Conservation (phyloP, 2,797 vertebrate genomes). For the Philypnodon macrostomus region DNA sequence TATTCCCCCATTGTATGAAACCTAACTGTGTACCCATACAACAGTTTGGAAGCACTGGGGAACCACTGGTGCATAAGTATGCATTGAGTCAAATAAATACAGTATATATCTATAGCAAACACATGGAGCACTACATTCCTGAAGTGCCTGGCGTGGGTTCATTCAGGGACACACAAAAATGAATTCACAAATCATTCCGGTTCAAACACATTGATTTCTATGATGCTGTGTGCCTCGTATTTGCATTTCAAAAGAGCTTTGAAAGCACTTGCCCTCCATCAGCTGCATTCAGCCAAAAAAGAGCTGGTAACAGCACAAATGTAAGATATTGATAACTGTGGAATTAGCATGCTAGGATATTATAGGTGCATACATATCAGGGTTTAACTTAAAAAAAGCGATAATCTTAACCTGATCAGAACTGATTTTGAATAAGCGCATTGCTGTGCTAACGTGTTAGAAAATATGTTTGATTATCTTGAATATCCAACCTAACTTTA, state of each 20-base stretch:
- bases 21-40: too few species aligned
- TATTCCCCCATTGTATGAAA: too few species aligned
- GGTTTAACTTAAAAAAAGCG: slow-evolving; percentile 4
- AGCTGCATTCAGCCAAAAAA: slow-evolving; percentile 35
- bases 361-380: neutral
- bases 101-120: too few species aligned
- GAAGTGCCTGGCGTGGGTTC: slow-evolving; percentile 20
- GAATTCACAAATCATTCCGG: slow-evolving; percentile 35
- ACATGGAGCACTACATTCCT: slow-evolving; percentile 15
- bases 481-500: too few species aligned
- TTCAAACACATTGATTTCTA: slow-evolving; percentile 41
- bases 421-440: slow-evolving; percentile 26
- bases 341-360: neutral
- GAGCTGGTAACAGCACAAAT: slow-evolving; percentile 22
- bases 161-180: slow-evolving; percentile 26
- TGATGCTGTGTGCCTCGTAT: slow-evolving; percentile 36
- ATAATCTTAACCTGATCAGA: slow-evolving; percentile 18
- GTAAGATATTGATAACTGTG: neutral
- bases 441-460: slow-evolving; percentile 3
- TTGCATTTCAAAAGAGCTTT: slow-evolving; percentile 57
- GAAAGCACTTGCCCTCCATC: slow-evolving; percentile 44
- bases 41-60: too few species aligned
- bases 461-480: too few species aligned
- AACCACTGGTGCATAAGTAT: too few species aligned
- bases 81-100: too few species aligned